Base-by-base conservation (phyloP, 2,797 vertebrate species). In the Brachyalestes nurse region DNA sequence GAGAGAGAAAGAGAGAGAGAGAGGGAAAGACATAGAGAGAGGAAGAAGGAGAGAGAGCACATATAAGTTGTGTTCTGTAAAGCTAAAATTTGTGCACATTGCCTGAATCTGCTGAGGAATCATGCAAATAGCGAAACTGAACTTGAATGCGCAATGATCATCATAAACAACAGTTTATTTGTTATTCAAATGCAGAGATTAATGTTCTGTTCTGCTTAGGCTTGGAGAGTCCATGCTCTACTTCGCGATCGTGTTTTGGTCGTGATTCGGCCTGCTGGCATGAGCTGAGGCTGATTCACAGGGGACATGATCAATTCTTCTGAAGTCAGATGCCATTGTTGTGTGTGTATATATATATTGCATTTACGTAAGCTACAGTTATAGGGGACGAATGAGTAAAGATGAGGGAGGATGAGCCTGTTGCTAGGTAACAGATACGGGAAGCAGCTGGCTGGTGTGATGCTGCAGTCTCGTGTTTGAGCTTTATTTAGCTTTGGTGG, bases 391-490 rank as follows among this genome's bases (percentile, higher is more conserved):
- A 62, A 25, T 25, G 69, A 75, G 71, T 80, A 72, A 75, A 21
- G 60, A 90, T 91, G 89, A 86, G 86, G 92, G 88, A 92, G 88
- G 90, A 92, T 87, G 84, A 89, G 90, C 85, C 90, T 90, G 94
- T 95, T 95, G 93, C 94, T 94, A 95, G 92, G 94, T 90, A 93
- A 95, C 94, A 91, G 90, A 55, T 88, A 77, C 82, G 85, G 89
- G 83, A 87, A 92, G 88, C 92, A 75, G 72, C 77, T 78, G 73
- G 82, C 73, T 75, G 67, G 75, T 75, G 64, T 79, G 72, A 72
- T 75, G 78, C 58, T 73, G 75, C 67, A 42, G 62, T 82, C 60
- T 78, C 53, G 45, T 79, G 71, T 47, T 77, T 76, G 67, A n/a
- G 65, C 80, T 84, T 86, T 80, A 84, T 86, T 84, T 84, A 84